Evolutionary conservation across 2,888 invertebrate genomes (phyloP).

Genomic region (Vanessa cardui): DNA sequence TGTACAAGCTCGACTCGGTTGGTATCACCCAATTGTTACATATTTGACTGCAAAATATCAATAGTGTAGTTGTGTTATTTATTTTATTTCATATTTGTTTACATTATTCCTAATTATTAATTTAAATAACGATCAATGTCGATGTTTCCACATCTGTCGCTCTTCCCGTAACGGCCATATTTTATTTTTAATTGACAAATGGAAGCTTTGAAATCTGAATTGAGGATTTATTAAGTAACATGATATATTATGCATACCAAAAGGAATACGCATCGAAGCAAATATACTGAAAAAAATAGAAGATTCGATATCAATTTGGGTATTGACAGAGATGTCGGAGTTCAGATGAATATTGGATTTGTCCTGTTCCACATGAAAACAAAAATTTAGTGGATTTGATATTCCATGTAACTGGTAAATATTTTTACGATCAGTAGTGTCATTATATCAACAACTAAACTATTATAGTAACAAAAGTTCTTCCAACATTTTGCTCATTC

Average conservation of each 20-base stretch:
- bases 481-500: background rate
- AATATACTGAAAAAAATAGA: constrained; percentile 22
- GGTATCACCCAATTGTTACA: no score
- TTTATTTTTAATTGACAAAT: no score
- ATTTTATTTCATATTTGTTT: no score
- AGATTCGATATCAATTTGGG: constrained; percentile 22
- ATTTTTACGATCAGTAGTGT: constrained; percentile 28
- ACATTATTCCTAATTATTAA: no score
- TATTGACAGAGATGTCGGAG: constrained; percentile 29
- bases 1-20: no score
- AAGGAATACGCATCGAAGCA: background rate
- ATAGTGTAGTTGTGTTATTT: no score
- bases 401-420: constrained; percentile 31
- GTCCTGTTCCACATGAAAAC: constrained; percentile 26
- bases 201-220: background rate
- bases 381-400: constrained; percentile 32
- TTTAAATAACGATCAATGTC: no score
- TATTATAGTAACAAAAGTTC: background rate
- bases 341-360: constrained; percentile 35
- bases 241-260: background rate
- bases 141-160: no score
- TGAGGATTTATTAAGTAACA: background rate
- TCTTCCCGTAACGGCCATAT: no score
- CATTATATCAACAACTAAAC: background rate
- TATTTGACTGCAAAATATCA: no score